Evolutionary conservation across 2,113 vertebrate species (phyloP), one percentile per base, ranked within the genome.

Genomic region (Motacilla alba): DNA sequence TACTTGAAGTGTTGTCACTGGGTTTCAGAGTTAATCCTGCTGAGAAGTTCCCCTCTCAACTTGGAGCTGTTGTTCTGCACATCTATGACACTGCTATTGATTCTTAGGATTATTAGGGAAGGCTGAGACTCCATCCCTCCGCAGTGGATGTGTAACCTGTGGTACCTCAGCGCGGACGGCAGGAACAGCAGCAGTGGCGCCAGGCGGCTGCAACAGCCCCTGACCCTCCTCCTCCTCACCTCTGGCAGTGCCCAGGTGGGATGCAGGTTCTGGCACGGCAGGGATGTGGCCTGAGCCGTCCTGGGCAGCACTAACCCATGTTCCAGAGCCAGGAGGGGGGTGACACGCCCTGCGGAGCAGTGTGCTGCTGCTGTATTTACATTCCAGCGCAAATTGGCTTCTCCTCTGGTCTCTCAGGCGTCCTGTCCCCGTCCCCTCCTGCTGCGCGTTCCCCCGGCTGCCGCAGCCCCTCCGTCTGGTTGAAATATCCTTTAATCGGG

Each of bases 1-100:
- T 50, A 33, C 78, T 79, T 63, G 20, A 49, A 90, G 24, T 30
- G 64, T 94, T 90, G 88, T 93, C 93, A 82, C 60, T 83, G 33
- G 85, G 60, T 72, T 92, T 92, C 92, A 68, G 83, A 88, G 80
- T 94, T 94, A 97, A 96, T 82, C 87, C 63, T 43, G 46, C 26
- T 76, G 70, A 87, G 83, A 76, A 82, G 81, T 69, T 93, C 68
- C 66, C n/a, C 31, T 93, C 86, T 79, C 90, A 70, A 33, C 60
- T 77, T 35, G 0, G 7, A 81, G 53, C 60, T 87, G 76, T 70
- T 90, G 62, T 56, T 86, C n/a, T 63, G 37, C 62, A 41, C 66
- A 64, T 83, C 35, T 62, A 52, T 49, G 69, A 59, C 5, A 3
- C 46, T 72, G 53, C 52, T 83, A 19, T 68, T 76, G 82, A 88